Evolutionary conservation across 2,113 vertebrate species (phyloP), one percentile per base, ranked within the genome.

Genomic region (Thalassarche chlororhynchos): DNA sequence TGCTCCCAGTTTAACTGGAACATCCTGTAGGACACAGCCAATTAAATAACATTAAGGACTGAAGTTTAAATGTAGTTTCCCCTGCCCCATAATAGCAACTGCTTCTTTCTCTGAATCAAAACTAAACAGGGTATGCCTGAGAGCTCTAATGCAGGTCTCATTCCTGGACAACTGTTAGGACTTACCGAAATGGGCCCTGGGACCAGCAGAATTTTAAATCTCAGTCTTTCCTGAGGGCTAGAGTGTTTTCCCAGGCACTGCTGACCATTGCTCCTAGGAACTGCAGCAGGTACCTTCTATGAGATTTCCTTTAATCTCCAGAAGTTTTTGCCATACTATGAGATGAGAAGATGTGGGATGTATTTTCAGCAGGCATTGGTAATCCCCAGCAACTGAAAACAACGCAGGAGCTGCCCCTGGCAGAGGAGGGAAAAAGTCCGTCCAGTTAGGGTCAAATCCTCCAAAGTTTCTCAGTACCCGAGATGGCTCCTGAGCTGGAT

Each of bases 1-100:
- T 42, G 15, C 5, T 92, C 24, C 83, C 47, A 68, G 84, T 96
- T 89, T 87, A 84, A 89, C 87, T 75, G 47, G 96, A 96, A 94
- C n/a, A 71, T 91, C 96, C 38, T 25, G 96, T 71, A 78, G 60
- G 64, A 89, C 55, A 58, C 42, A 84, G 64, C 13, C 14, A 15
- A 84, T 70, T 89, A 80, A 93, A 77, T 51, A 79, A 72, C 32
- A 40, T 84, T 62, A 70, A 84, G 58, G 21, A 74, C 31, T 77
- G 58, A 86, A n/a, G 12, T 36, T 89, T 58, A 84, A 34, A 66
- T 58, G 21, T 32, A 49, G 42, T 46, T 62, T 62, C 28, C 8
- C 5, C 14, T 90, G 31, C 58, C 36, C 65, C 32, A 10, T 74
- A 66, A 26, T 7, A 81, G 60, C 25, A 83, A 57, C 40, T 57